Evolutionary conservation across 2,888 invertebrate species (phyloP).

Genomic region (Coleophora deauratella): DNA sequence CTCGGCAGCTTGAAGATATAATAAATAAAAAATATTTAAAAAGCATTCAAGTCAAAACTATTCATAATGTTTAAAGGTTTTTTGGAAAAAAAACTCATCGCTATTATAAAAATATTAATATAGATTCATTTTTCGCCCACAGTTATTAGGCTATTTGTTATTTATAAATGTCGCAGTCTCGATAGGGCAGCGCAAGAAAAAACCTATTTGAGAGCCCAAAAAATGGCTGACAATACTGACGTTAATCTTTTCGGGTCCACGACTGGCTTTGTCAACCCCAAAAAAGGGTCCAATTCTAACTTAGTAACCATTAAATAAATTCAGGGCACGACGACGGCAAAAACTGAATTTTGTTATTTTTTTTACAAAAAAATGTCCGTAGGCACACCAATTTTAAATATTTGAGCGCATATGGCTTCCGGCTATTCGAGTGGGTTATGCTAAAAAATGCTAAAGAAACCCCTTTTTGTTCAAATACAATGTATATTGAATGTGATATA

Average conservation of each 20-base stretch:
- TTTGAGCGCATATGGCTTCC: slow-evolving; percentile 71
- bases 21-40: no score
- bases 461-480: slow-evolving; percentile 38
- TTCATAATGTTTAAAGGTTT: no score
- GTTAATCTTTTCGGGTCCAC: slow-evolving; percentile 61
- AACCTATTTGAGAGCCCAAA: slow-evolving; percentile 34
- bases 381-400: slow-evolving; percentile 65
- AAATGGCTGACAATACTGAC: slow-evolving; percentile 58
- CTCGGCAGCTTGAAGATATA: no score
- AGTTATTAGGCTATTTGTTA: slow-evolving; percentile 56
- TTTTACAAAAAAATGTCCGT: slow-evolving; percentile 43
- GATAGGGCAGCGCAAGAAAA: slow-evolving; percentile 37
- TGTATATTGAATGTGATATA: slow-evolving; percentile 39
- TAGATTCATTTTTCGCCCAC: slow-evolving; percentile 34
- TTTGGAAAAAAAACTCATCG: slow-evolving; percentile 17
- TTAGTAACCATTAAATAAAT: slow-evolving; percentile 72
- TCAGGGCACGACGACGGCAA: slow-evolving; percentile 32
- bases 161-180: slow-evolving; percentile 63
- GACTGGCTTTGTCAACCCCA: slow-evolving; percentile 52
- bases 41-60: no score
- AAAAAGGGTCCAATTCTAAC: slow-evolving; percentile 57
- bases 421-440: slow-evolving; percentile 70
- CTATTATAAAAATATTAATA: slow-evolving; percentile 46
- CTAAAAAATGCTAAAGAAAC: slow-evolving; percentile 49
- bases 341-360: slow-evolving; percentile 30